Evolutionary conservation across 2,797 vertebrate genomes (phyloP).

Genomic region (Periparus ater): DNA sequence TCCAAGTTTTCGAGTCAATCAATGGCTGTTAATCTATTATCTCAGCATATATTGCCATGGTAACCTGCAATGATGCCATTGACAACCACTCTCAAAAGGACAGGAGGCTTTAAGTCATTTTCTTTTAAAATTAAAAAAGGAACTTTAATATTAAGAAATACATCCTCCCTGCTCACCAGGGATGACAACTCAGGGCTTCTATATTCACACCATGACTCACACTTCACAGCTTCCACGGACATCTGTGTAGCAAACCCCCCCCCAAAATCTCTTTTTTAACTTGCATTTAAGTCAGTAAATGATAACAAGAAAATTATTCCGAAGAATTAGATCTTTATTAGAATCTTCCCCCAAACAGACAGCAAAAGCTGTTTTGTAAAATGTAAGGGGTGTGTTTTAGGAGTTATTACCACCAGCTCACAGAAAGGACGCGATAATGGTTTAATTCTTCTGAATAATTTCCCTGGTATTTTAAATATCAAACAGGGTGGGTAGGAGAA

Average conservation of each 20-base stretch:
- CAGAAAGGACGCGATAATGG: not conserved
- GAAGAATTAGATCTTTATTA: conserved; percentile 27
- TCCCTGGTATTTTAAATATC: not conserved
- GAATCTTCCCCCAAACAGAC: not conserved
- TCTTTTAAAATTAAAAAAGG: conserved; percentile 71
- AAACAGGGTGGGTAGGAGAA: not conserved
- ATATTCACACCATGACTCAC: conserved; percentile 62
- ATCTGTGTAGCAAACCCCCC: conserved; percentile 38
- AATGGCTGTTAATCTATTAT: conserved; percentile 66
- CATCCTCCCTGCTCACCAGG: conserved; percentile 63
- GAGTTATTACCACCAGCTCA: not conserved
- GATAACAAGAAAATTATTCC: conserved; percentile 49
- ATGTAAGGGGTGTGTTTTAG: not conserved
- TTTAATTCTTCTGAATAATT: conserved; percentile 17
- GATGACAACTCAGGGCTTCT: conserved; percentile 66
- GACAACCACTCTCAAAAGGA: conserved; percentile 63
- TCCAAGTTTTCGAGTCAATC: conserved; percentile 56
- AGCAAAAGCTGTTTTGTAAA: not conserved
- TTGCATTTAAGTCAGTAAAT: conserved; percentile 29
- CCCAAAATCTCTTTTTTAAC: conserved; percentile 16
- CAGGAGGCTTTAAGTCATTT: conserved; percentile 69
- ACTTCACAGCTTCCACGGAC: conserved; percentile 59
- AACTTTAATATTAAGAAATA: conserved; percentile 71
- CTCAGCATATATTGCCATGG: conserved; percentile 63
- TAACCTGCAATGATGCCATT: conserved; percentile 65